These are phyloP conservation scores for Branchipolynoe longqiensis DNA, from an alignment of 2,888 invertebrate species.

Conservation along the genomic window DNA sequence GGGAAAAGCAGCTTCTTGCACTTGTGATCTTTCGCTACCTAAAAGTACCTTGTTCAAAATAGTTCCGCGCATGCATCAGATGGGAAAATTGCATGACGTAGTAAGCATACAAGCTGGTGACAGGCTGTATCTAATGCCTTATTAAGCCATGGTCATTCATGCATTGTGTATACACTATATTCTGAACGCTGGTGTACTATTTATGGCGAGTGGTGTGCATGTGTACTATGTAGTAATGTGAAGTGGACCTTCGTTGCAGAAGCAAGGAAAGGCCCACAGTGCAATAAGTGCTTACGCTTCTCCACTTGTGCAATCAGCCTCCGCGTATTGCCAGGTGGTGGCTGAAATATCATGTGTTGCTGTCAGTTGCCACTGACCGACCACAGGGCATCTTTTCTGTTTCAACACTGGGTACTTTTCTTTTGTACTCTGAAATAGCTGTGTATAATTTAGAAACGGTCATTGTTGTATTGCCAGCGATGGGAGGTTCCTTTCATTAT, in stretches of 20 bases:
- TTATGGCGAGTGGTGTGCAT: not conserved
- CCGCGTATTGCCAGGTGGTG: not conserved
- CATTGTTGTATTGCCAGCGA: too few relatives aligned
- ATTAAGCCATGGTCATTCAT: not conserved
- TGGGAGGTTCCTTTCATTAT: too few relatives aligned
- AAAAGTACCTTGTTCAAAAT: not conserved
- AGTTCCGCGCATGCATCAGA: not conserved
- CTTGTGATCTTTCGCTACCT: slow-evolving; percentile 3
- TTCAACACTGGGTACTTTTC: not conserved
- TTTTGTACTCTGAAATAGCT: slow-evolving; percentile 2
- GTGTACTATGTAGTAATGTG: not conserved
- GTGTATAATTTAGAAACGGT: not conserved
- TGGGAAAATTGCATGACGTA: not conserved
- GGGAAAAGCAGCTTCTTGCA: not conserved
- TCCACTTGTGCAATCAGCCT: slow-evolving; percentile 6
- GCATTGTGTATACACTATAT: slow-evolving; percentile 20
- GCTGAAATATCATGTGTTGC: slow-evolving; percentile 2
- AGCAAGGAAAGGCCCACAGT: not conserved
- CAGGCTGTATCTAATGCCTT: not conserved
- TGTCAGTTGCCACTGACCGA: slow-evolving; percentile 4
- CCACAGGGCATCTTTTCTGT: not conserved
- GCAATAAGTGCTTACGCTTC: not conserved
- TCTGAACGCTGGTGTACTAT: not conserved
- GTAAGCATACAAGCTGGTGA: not conserved
- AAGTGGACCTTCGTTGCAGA: not conserved